Evolutionary conservation across 2,888 invertebrate genomes (phyloP).

Genomic region (Unio pictorum): DNA sequence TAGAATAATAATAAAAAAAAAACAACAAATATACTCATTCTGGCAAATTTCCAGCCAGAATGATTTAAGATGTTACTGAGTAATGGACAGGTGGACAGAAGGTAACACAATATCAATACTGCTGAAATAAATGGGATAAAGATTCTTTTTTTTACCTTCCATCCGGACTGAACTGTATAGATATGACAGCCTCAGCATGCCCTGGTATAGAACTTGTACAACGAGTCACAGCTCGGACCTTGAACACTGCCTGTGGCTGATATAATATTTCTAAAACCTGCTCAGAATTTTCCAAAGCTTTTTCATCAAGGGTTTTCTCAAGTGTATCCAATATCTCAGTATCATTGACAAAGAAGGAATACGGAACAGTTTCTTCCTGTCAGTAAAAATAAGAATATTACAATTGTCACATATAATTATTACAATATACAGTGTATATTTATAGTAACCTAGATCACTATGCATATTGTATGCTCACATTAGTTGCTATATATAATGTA

Average conservation of each 20-base stretch:
- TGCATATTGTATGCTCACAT: too few species aligned
- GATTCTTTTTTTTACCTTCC: slow-evolving; percentile 75
- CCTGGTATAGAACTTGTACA: slow-evolving; percentile 95
- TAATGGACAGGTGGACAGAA: neutral
- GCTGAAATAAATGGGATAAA: neutral
- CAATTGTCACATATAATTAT: neutral
- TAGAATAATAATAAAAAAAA: too few species aligned
- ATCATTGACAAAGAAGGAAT: slow-evolving; percentile 90
- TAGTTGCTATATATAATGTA: too few species aligned
- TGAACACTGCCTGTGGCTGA: slow-evolving; percentile 97
- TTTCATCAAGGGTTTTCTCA: slow-evolving; percentile 80
- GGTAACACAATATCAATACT: neutral
- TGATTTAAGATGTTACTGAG: too few species aligned
- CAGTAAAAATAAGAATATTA: slow-evolving; percentile 10
- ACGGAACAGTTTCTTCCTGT: slow-evolving; percentile 67
- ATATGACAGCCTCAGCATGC: slow-evolving; percentile 97
- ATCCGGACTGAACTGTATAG: slow-evolving; percentile 94
- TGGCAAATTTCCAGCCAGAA: too few species aligned
- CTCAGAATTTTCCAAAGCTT: slow-evolving; percentile 72
- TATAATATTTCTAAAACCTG: slow-evolving; percentile 90
- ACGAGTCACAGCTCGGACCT: slow-evolving; percentile 83
- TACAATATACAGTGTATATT: too few species aligned
- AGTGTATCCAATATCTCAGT: slow-evolving; percentile 86
- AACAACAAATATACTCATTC: too few species aligned
- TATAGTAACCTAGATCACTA: too few species aligned